Evolutionary conservation across 2,888 invertebrate species (phyloP).

Genomic region (Ophion costatus): DNA sequence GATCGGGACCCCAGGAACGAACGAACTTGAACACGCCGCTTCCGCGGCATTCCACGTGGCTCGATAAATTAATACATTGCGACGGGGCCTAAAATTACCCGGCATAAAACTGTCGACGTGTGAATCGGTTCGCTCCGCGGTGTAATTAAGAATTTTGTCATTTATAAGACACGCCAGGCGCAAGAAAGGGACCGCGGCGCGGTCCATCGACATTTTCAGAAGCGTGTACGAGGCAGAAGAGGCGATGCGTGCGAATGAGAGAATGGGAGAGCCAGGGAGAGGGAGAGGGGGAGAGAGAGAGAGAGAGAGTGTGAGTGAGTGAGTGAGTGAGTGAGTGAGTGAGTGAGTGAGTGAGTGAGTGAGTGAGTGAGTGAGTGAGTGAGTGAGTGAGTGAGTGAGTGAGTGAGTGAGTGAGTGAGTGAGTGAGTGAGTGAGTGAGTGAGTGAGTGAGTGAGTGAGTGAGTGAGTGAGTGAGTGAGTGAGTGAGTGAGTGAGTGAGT

Average conservation of each 20-base stretch:
- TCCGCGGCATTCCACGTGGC: neutral
- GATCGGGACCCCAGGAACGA: too few species aligned
- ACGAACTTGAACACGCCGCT: too few species aligned
- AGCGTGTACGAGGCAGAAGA: slow-evolving; percentile 2
- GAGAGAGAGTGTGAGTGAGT: too few species aligned
- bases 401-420: neutral
- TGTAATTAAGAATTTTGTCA: slow-evolving; percentile 75
- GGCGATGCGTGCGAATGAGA: slow-evolving; percentile 46
- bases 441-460: neutral
- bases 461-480: neutral
- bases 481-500: neutral
- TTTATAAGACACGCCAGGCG: slow-evolving; percentile 58
- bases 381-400: neutral
- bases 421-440: neutral
- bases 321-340: slow-evolving; percentile 6
- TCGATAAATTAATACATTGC: slow-evolving; percentile 46
- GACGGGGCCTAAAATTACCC: slow-evolving; percentile 58
- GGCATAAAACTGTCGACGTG: slow-evolving; percentile 66
- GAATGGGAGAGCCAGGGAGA: slow-evolving; percentile 34
- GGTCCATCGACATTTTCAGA: slow-evolving; percentile 4
- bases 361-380: neutral
- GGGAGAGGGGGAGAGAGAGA: slow-evolving; percentile 28
- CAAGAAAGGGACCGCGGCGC: neutral
- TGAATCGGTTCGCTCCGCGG: slow-evolving; percentile 37
- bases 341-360: slow-evolving; percentile 6